Evolutionary conservation across 2,888 invertebrate genomes (phyloP).

Genomic region (Drosophila monieri): DNA sequence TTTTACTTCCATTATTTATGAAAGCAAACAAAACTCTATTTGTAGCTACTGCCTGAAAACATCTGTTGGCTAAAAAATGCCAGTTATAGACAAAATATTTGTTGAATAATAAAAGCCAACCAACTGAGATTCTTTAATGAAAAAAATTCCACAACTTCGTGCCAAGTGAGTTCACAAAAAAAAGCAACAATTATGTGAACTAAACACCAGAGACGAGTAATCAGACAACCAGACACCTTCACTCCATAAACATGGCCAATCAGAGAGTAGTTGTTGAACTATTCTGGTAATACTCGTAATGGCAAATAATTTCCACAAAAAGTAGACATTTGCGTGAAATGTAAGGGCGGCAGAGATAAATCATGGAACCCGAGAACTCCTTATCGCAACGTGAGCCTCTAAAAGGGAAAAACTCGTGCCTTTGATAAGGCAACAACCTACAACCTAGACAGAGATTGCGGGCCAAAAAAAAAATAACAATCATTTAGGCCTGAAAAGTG

Average conservation of each 20-base stretch:
- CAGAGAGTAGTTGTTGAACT: background rate
- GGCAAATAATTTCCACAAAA: conserved; percentile 22
- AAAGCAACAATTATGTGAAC: conserved; percentile 19
- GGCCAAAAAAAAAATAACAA: conserved; percentile 2
- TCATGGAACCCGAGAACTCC: background rate
- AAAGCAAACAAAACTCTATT: background rate
- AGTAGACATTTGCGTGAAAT: conserved; percentile 43
- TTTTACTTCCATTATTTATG: background rate
- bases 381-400: conserved; percentile 29
- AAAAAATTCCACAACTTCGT: conserved; percentile 2
- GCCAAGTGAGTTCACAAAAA: conserved; percentile 5
- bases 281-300: conserved; percentile 21
- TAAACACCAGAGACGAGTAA: conserved; percentile 9
- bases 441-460: conserved; percentile 8
- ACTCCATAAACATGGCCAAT: conserved; percentile 40
- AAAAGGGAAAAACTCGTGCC: conserved; percentile 16
- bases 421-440: conserved; percentile 11
- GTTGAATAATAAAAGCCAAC: background rate
- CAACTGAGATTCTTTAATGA: conserved; percentile 2
- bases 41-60: background rate
- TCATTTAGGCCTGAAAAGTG: background rate
- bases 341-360: conserved; percentile 19
- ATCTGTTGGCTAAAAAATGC: background rate
- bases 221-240: conserved; percentile 21
- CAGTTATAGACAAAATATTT: background rate